Conservation (phyloP, 2,888 invertebrate genomes). For the Diplolepis rosae region DNA sequence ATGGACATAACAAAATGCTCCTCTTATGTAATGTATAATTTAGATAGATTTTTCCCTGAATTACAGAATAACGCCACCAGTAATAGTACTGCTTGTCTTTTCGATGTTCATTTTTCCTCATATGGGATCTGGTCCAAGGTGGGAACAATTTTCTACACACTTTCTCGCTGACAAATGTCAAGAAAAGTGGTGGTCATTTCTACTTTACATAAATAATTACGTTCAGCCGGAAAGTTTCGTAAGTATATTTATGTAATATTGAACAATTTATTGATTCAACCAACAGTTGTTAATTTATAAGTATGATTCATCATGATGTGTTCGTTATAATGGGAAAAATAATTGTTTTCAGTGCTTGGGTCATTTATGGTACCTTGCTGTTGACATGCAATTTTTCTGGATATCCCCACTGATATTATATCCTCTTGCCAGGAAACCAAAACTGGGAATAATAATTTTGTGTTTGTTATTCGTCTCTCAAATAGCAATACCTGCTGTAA, state of each 20-base stretch:
- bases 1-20: too few relatives aligned
- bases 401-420: slow-evolving; percentile 76
- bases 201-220: slow-evolving; percentile 75
- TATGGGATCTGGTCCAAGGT: slow-evolving; percentile 74
- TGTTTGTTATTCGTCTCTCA: slow-evolving; percentile 60
- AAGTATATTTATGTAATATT: too few relatives aligned
- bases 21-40: not conserved
- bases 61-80: slow-evolving; percentile 76
- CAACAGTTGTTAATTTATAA: not conserved
- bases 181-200: slow-evolving; percentile 74
- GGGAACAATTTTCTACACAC: slow-evolving; percentile 55
- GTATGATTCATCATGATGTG: too few relatives aligned
- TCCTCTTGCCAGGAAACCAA: slow-evolving; percentile 72
- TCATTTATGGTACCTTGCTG: slow-evolving; percentile 77
- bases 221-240: slow-evolving; percentile 69
- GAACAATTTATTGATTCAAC: not conserved
- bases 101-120: slow-evolving; percentile 74
- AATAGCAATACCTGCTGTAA: slow-evolving; percentile 60
- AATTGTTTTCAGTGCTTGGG: slow-evolving; percentile 71
- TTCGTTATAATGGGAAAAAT: too few relatives aligned
- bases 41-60: not conserved
- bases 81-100: slow-evolving; percentile 75
- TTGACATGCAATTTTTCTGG: slow-evolving; percentile 77
- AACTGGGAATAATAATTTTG: slow-evolving; percentile 62
- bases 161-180: slow-evolving; percentile 66